Conservation (phyloP, 2,113 vertebrate genomes). For the Leptobrachium ailaonicum region DNA sequence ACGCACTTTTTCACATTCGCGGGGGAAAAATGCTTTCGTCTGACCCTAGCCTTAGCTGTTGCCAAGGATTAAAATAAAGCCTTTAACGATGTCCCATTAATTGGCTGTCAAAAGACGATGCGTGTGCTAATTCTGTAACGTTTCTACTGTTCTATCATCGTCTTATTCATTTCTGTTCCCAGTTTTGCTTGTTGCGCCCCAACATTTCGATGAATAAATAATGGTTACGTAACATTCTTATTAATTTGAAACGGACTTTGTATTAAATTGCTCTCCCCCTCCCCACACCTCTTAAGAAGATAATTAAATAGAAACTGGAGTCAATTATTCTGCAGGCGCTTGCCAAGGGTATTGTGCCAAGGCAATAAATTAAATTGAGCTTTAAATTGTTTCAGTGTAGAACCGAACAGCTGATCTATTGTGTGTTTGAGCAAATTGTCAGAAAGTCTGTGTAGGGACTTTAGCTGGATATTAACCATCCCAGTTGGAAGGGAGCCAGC, state of each 20-base stretch:
- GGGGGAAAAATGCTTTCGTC: too few relatives aligned
- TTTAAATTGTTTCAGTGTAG: conserved; percentile 47
- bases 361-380: conserved; percentile 57
- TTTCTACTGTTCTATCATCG: too few relatives aligned
- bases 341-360: not conserved
- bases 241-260: not conserved
- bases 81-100: too few relatives aligned
- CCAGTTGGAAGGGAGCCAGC: conserved; percentile 57
- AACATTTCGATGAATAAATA: too few relatives aligned
- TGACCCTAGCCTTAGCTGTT: too few relatives aligned
- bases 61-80: too few relatives aligned
- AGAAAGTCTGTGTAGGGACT: conserved; percentile 52
- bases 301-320: conserved; percentile 20
- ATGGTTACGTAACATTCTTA: too few relatives aligned
- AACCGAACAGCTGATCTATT: conserved; percentile 55
- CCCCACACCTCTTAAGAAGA: not conserved
- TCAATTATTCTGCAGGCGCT: not conserved
- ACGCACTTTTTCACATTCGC: too few relatives aligned
- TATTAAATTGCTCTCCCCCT: not conserved
- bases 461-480: conserved; percentile 50
- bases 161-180: too few relatives aligned
- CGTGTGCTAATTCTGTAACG: too few relatives aligned
- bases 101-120: too few relatives aligned
- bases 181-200: too few relatives aligned
- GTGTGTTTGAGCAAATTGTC: conserved; percentile 57